Base-by-base conservation (phyloP, 2,797 vertebrate species). In the Limnodromus scolopaceus region DNA sequence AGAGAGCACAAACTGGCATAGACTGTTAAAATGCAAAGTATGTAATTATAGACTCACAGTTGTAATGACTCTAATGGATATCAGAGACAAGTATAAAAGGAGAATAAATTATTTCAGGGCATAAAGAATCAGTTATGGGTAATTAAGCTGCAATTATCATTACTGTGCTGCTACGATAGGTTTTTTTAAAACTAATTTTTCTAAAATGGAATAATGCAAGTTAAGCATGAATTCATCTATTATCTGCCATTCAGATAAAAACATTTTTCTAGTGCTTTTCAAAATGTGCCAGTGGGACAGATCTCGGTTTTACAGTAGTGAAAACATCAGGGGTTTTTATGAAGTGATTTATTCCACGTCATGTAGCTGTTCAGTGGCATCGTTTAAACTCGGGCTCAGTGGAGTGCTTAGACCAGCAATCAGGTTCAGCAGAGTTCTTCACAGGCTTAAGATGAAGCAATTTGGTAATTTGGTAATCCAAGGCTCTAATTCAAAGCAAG, bases 141-240 rank as follows among this genome's bases (percentile, higher is more conserved):
- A 95, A 96, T 96, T 96, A 96, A 74, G 55, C 80, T 92, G 83
- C 92, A 94, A 82, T 96, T 96, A 96, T 93, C 91, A 89, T 96
- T 94, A 94, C 83, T 84, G 70, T 76, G 92, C 92, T 94, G 84
- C 88, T 70, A 39, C 79, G 77, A 90, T 87, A 85, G 69, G 1
- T 34, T 91, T 93, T 1, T 90, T 92, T 88, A 1, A 41, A 91
- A 58, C 70, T 93, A 88, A 72, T 92, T 89, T 96, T 94, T 96
- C 55, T 45, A 36, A 95, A 92, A 80, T 70, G 51, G 57, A 84
- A 78, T 89, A 82, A 95, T 28, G 55, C 23, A 87, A 93, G 74
- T 94, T 87, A 82, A 91, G 63, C 39, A 27, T 38, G 36, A 93
- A 76, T 96, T 93, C 63, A 72, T 90, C 55, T 70, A 28, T 94